Base-by-base conservation (phyloP, 2,888 invertebrate genomes). In the Falcaria lacertinaria region DNA sequence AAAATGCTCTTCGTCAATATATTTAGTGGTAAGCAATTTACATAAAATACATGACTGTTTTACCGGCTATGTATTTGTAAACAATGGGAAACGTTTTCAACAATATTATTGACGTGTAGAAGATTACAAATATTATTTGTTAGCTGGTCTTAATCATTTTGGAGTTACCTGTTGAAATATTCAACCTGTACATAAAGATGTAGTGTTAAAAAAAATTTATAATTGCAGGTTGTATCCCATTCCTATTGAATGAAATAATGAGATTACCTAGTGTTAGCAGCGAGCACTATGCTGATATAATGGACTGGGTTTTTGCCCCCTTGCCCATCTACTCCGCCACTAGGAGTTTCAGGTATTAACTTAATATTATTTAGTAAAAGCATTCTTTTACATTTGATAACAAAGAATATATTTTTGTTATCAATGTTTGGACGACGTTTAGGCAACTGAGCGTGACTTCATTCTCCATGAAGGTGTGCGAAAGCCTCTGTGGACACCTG, bases 1-100 rank as follows among this genome's bases (percentile, higher is more conserved):
- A 91, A 94, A 66, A 90, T 95, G 80, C 93, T 93, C 14, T 91
- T 96, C 54, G 85, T 95, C 40, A 95, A 95, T 64, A 92, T 95
- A 47, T 92, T 96, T 48, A 69, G 77, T 40, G 86, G 86, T 82
- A 60, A 69, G 60, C 1, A 11, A 28, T n/a, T 42, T 38, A 19
- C 43, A 43, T 37, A 41, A 35, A n/a, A n/a, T n/a, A n/a, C n/a
- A n/a, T n/a, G n/a, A n/a, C n/a, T n/a, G n/a, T n/a, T n/a, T n/a
- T n/a, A n/a, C n/a, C n/a, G n/a, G n/a, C n/a, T n/a, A n/a, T n/a
- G n/a, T n/a, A n/a, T n/a, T n/a, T n/a, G n/a, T n/a, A n/a, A n/a
- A n/a, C n/a, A n/a, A n/a, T n/a, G n/a, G n/a, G n/a, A n/a, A n/a
- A n/a, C n/a, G n/a, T n/a, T n/a, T n/a, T n/a, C n/a, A n/a, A n/a